Evolutionary conservation across 2,797 vertebrate species (phyloP).

Genomic region (Anguilla marmorata): DNA sequence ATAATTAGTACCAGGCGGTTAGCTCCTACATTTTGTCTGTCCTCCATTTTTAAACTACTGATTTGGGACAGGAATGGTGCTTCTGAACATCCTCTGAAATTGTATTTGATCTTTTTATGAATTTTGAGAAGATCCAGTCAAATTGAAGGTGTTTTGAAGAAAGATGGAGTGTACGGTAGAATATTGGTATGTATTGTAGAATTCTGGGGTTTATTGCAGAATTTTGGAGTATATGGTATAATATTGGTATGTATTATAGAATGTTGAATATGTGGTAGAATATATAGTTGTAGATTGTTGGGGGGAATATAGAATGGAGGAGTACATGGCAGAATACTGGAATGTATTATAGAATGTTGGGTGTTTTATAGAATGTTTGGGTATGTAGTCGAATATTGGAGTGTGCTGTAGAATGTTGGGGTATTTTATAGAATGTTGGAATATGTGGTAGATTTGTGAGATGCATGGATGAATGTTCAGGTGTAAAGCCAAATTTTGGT

Average conservation of each 20-base stretch:
- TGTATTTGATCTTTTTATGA: too few relatives aligned
- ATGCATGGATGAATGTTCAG: not conserved
- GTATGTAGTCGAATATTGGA: not conserved
- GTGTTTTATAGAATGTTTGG: not conserved
- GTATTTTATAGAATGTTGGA: not conserved
- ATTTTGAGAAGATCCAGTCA: too few relatives aligned
- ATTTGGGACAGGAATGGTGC: too few relatives aligned
- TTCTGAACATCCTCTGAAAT: too few relatives aligned
- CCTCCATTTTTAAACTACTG: too few relatives aligned
- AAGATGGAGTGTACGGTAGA: not conserved
- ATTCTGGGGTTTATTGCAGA: not conserved
- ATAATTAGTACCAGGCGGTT: too few relatives aligned
- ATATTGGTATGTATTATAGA: not conserved
- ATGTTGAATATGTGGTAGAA: not conserved
- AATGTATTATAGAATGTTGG: not conserved
- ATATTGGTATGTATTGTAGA: not conserved
- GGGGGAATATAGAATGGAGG: too few relatives aligned
- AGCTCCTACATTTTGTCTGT: too few relatives aligned
- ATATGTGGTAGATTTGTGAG: not conserved
- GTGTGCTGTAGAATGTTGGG: not conserved
- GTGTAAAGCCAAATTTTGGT: not conserved
- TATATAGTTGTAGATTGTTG: too few relatives aligned
- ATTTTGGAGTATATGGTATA: not conserved
- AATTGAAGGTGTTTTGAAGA: too few relatives aligned
- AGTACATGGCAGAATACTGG: not conserved